Conservation (phyloP, 1,140 invertebrate genomes). For the Trichonephila clavata region DNA sequence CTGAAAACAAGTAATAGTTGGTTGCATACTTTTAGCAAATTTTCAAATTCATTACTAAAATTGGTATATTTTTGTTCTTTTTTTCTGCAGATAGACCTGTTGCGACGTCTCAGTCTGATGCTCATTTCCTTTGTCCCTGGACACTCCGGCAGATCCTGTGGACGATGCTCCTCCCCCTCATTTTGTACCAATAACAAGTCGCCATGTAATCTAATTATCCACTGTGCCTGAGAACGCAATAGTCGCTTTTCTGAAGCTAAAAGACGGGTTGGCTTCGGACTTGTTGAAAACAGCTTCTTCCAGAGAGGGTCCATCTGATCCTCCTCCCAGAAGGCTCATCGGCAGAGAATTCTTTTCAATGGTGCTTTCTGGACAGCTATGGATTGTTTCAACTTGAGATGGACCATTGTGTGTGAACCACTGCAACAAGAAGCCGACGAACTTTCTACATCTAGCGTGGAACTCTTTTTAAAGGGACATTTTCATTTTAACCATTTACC, state of each 20-base stretch:
- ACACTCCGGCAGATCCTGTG: neutral
- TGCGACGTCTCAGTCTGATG: constrained; percentile 18
- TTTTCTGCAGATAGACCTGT: constrained; percentile 55
- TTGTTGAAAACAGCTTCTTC: neutral
- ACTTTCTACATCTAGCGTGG: neutral
- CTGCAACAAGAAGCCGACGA: constrained; percentile 21
- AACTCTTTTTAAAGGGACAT: constrained; percentile 5
- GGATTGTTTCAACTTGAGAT: neutral
- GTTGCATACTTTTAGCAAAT: too few species aligned
- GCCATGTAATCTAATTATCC: constrained; percentile 59
- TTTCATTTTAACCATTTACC: neutral
- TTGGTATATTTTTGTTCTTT: neutral
- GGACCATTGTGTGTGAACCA: neutral
- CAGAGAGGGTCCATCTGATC: neutral
- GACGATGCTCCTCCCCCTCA: neutral
- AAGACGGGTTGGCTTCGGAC: constrained; percentile 4
- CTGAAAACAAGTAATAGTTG: too few species aligned
- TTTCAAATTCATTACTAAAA: neutral
- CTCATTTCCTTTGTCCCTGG: constrained; percentile 33
- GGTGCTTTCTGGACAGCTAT: constrained; percentile 16
- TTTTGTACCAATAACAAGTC: constrained; percentile 53
- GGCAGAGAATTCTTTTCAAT: neutral
- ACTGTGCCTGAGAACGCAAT: constrained; percentile 65
- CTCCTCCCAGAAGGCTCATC: neutral
- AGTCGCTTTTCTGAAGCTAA: constrained; percentile 20